Base-by-base conservation (phyloP, 2,113 vertebrate species). In the Colinus virginianus region DNA sequence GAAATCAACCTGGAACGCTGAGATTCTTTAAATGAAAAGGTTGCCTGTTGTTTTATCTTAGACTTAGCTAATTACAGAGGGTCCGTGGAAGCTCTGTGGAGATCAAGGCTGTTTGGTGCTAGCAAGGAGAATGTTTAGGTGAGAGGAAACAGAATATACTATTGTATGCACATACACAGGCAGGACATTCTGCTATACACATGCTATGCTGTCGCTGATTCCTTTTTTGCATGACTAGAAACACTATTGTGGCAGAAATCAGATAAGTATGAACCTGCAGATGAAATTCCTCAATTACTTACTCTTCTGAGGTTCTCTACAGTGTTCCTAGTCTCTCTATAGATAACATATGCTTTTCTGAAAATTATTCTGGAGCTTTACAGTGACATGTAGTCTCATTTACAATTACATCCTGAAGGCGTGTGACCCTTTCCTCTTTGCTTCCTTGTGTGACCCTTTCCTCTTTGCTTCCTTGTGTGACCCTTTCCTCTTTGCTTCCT, bases 181-280 rank as follows among this genome's bases (percentile, higher is more conserved):
- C 1, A 18, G 74, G 18, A 4, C 28, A 22, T 55, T 68, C 53
- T 76, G 75, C 75, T 72, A 2, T 26, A 15, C 45, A 28, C 28
- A 21, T 63, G 34, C 67, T 32, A 25, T 2, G 0, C 21, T 30
- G 5, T 28, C 5, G 13, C 42, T 55, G 11, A 3, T 34, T 11
- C 42, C 16, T 21, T 6, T 4, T 67, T 18, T 38, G 6, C 59
- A 71, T 45, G 25, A 17, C 61, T 43, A 38, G 13, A 61, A 83
- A 48, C n/a, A 6, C 16, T 25, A 14, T n/a, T 34, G 30, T 86
- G 75, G 7, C 43, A 82, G 20, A 53, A 78, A 68, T 5, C 55
- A 34, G 19, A 23, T 4, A 1, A 58, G 20, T 2, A 2, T 3
- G 7, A 53, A 22, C 13, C 13, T 66, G 20, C 4, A 77, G 40